These are phyloP conservation scores for Aphelocoma coerulescens DNA, from an alignment of 2,113 vertebrate species.

Conservation along the genomic window DNA sequence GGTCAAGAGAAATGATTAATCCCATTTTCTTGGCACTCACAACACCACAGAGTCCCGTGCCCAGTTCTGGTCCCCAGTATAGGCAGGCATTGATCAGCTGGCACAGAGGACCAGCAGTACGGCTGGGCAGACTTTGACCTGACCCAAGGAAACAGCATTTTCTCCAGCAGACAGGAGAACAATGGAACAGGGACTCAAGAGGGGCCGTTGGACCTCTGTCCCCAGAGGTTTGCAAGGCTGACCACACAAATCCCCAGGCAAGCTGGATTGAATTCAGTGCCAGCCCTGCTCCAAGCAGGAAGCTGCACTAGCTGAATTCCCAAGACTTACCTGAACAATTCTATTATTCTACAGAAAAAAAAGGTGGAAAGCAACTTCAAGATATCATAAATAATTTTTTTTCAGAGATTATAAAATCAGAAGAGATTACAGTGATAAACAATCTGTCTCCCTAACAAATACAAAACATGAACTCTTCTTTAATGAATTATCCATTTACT, in stretches of 20 bases:
- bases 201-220: neutral
- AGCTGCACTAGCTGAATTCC: neutral
- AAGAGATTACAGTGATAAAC: neutral
- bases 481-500: neutral
- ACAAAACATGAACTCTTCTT: neutral
- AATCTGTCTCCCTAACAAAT: neutral
- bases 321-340: neutral
- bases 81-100: neutral
- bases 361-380: neutral
- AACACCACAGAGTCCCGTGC: fast-evolving
- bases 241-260: neutral
- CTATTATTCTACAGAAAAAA: neutral
- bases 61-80: fast-evolving
- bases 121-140: fast-evolving
- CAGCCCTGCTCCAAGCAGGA: neutral
- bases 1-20: conserved; percentile 16
- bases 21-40: neutral
- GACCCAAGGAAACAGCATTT: neutral
- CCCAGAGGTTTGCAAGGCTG: neutral
- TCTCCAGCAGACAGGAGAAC: neutral
- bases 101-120: fast-evolving
- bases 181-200: neutral
- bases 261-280: neutral
- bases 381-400: neutral
- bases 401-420: neutral